Evolutionary conservation across 2,797 vertebrate species (phyloP).

Genomic region (Hoplostethus atlanticus): DNA sequence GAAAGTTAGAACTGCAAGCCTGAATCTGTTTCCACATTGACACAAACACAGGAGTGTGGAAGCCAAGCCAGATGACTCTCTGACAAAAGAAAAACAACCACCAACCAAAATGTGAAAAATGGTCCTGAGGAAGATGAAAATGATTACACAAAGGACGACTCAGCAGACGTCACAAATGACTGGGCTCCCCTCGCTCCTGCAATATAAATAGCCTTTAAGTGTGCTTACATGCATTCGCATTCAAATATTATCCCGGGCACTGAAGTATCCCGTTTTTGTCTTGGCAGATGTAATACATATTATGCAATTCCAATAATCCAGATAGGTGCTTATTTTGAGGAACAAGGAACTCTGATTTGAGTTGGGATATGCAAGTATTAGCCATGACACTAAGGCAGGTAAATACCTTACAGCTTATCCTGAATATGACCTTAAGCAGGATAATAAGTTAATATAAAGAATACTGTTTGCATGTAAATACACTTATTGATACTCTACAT

Average conservation of each 20-base stretch:
- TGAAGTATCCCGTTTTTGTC: conserved; percentile 5
- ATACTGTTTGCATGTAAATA: background rate
- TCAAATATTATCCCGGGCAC: conserved; percentile 9
- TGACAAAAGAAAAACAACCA: conserved; percentile 22
- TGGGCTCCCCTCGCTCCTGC: conserved; percentile 19
- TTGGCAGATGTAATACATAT: background rate
- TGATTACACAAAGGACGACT: conserved; percentile 59
- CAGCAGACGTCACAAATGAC: conserved; percentile 55
- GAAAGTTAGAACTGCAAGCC: background rate
- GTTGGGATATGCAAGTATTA: no score
- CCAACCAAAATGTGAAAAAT: conserved; percentile 22
- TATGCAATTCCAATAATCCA: background rate
- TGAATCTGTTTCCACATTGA: conserved; percentile 15
- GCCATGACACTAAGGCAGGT: background rate
- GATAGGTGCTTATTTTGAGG: background rate
- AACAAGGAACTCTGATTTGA: no score
- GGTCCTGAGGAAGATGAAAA: conserved; percentile 49
- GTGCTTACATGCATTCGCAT: conserved; percentile 2
- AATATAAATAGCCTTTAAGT: conserved; percentile 14
- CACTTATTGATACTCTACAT: background rate
- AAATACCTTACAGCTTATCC: background rate
- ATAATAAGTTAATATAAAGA: background rate
- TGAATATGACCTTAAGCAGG: conserved; percentile 1
- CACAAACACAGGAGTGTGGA: conserved; percentile 8
- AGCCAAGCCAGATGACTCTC: conserved; percentile 9